Conservation (phyloP, 1,140 invertebrate genomes). For the Aphaenogaster floridana region DNA sequence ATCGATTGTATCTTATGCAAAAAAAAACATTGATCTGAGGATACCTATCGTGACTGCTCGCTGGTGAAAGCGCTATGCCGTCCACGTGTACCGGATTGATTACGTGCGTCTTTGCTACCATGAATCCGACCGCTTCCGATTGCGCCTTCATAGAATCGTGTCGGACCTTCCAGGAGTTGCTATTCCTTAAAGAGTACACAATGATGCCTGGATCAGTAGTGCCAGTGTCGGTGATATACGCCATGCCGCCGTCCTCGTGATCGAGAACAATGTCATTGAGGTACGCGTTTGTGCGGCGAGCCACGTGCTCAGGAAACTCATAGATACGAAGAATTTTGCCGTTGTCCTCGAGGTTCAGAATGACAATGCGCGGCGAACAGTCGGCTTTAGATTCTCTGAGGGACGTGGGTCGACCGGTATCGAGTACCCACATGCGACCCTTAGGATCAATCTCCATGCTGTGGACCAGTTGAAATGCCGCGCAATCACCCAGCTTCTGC, state of each 20-base stretch:
- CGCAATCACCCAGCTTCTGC: slow-evolving; percentile 89
- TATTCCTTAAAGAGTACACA: slow-evolving; percentile 88
- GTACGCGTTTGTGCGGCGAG: slow-evolving; percentile 86
- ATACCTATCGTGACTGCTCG: slow-evolving; percentile 70
- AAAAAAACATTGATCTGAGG: slow-evolving; percentile 64
- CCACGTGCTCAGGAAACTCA: slow-evolving; percentile 87
- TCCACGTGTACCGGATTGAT: slow-evolving; percentile 88
- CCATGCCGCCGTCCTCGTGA: slow-evolving; percentile 89
- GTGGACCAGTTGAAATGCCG: slow-evolving; percentile 90
- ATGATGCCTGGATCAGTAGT: slow-evolving; percentile 90
- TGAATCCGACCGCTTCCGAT: slow-evolving; percentile 87
- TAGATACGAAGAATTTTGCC: slow-evolving; percentile 87
- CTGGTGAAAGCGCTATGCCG: slow-evolving; percentile 90
- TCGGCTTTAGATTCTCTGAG: slow-evolving; percentile 83
- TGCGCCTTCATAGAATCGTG: slow-evolving; percentile 89
- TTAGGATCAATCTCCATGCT: slow-evolving; percentile 90
- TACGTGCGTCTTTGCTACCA: slow-evolving; percentile 87
- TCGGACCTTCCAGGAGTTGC: slow-evolving; percentile 90
- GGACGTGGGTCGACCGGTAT: slow-evolving; percentile 88
- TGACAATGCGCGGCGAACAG: slow-evolving; percentile 90
- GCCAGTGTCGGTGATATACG: slow-evolving; percentile 91
- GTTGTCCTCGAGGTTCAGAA: slow-evolving; percentile 89
- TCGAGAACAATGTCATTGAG: slow-evolving; percentile 91
- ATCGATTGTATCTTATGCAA: not conserved
- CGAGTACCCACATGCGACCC: slow-evolving; percentile 91